Evolutionary conservation across 1,140 invertebrate species (phyloP).

Genomic region (Conopomorpha cramerella): DNA sequence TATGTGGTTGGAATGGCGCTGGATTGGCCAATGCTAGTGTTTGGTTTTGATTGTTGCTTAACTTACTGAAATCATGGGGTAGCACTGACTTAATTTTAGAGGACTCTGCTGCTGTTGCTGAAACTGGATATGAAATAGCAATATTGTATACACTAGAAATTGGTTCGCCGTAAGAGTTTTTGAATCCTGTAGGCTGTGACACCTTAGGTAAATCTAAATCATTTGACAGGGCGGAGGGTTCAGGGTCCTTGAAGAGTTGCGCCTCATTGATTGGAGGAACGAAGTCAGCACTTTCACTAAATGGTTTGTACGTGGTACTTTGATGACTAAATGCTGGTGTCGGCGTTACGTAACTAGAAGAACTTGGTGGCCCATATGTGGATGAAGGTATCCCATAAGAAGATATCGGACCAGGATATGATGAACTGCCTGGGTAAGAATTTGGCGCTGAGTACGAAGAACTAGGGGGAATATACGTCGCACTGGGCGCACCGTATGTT

Average conservation of each 20-base stretch:
- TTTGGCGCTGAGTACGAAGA: conserved; percentile 16
- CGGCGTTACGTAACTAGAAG: conserved; percentile 10
- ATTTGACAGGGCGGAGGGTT: conserved; percentile 13
- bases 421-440: conserved; percentile 8
- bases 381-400: conserved; percentile 7
- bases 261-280: too few relatives aligned
- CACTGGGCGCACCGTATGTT: conserved; percentile 8
- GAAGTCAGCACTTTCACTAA: too few relatives aligned
- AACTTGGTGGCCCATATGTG: conserved; percentile 11
- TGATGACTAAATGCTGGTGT: conserved; percentile 3
- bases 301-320: too few relatives aligned
- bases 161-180: conserved; percentile 45
- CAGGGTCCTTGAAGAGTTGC: too few relatives aligned
- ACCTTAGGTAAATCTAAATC: conserved; percentile 37
- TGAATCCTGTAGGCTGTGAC: conserved; percentile 27
- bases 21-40: conserved; percentile 35
- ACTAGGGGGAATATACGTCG: conserved; percentile 11
- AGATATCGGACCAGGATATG: conserved; percentile 6
- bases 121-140: conserved; percentile 30
- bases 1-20: conserved; percentile 42
- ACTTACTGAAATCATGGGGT: too few relatives aligned
- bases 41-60: conserved; percentile 21
- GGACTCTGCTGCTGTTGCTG: conserved; percentile 38
- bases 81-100: conserved; percentile 39
- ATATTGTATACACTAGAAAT: conserved; percentile 27